phyloP scores from a whole-genome alignment of 2,113 vertebrate genomes.

The Oreotragus oreotragus region DNA sequence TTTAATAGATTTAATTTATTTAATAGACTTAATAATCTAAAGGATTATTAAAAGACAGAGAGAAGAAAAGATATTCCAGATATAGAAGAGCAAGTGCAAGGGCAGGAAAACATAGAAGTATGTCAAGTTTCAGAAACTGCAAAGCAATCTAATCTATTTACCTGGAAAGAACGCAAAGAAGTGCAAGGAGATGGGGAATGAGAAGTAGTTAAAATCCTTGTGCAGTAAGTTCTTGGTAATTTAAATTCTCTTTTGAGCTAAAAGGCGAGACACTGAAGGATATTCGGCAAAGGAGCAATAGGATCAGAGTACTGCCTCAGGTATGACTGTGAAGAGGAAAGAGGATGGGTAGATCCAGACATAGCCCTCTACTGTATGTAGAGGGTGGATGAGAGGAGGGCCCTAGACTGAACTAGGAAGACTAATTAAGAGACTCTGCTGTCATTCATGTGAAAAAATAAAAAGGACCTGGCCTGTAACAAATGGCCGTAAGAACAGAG shows the following conservation, averaged over 20 bases:
- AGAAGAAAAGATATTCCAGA: not conserved
- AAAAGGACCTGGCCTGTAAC: not conserved
- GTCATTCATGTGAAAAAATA: not conserved
- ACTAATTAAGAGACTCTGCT: not conserved
- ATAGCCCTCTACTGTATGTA: not conserved
- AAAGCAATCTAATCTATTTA: not conserved
- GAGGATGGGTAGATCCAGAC: not conserved
- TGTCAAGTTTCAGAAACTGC: not conserved
- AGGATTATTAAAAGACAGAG: not conserved
- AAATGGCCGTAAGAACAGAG: not conserved
- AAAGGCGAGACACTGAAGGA: not conserved
- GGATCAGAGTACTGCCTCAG: not conserved
- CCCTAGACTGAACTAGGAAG: not conserved
- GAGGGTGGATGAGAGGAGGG: not conserved
- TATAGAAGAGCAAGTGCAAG: not conserved
- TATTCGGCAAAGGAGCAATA: not conserved
- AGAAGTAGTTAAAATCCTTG: not conserved
- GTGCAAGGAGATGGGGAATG: not conserved
- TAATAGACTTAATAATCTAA: slow-evolving; percentile 12
- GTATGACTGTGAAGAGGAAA: not conserved
- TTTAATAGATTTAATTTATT: not conserved
- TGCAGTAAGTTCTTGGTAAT: not conserved
- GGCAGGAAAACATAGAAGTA: not conserved
- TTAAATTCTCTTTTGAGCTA: not conserved
- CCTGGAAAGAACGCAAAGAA: not conserved